Conservation (phyloP, 2,888 invertebrate genomes). For the Drosophila rubida region DNA sequence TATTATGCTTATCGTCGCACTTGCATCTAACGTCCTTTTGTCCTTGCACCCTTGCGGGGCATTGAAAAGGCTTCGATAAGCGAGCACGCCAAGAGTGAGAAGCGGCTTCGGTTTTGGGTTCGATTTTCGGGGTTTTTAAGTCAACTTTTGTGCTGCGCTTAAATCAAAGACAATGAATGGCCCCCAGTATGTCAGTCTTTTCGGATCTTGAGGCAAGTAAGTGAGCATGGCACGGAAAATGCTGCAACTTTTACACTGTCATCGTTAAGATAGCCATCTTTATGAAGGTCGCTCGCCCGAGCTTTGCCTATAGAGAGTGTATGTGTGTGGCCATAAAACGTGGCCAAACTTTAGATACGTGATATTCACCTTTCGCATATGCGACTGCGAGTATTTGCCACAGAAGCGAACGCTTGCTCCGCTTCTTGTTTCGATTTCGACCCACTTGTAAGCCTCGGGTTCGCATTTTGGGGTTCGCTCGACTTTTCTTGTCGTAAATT, state of each 20-base stretch:
- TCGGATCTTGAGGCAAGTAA: slow-evolving; percentile 46
- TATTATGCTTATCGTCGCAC: slow-evolving; percentile 74
- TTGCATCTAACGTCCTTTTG: slow-evolving; percentile 68
- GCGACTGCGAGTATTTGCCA: neutral
- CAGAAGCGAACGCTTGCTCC: slow-evolving; percentile 20
- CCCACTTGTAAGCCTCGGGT: slow-evolving; percentile 72
- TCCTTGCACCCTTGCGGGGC: slow-evolving; percentile 34
- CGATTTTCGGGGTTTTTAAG: slow-evolving; percentile 63
- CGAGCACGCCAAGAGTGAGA: slow-evolving; percentile 23
- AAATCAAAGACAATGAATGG: slow-evolving; percentile 69
- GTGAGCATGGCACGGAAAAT: slow-evolving; percentile 35
- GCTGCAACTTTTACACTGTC: slow-evolving; percentile 71
- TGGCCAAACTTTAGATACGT: slow-evolving; percentile 47
- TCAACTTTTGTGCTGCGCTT: slow-evolving; percentile 60
- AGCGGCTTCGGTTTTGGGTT: slow-evolving; percentile 26
- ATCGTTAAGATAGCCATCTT: slow-evolving; percentile 82
- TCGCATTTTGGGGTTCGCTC: slow-evolving; percentile 54
- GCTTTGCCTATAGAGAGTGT: slow-evolving; percentile 30
- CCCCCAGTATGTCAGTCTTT: slow-evolving; percentile 8
- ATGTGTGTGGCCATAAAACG: slow-evolving; percentile 44
- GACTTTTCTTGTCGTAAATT: slow-evolving; percentile 73
- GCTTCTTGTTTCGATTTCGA: slow-evolving; percentile 47
- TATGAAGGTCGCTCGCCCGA: slow-evolving; percentile 74
- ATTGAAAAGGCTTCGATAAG: slow-evolving; percentile 72
- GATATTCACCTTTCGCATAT: slow-evolving; percentile 44